These are phyloP conservation scores for Cygnus olor DNA, from an alignment of 2,797 vertebrate genomes.

Conservation along the genomic window DNA sequence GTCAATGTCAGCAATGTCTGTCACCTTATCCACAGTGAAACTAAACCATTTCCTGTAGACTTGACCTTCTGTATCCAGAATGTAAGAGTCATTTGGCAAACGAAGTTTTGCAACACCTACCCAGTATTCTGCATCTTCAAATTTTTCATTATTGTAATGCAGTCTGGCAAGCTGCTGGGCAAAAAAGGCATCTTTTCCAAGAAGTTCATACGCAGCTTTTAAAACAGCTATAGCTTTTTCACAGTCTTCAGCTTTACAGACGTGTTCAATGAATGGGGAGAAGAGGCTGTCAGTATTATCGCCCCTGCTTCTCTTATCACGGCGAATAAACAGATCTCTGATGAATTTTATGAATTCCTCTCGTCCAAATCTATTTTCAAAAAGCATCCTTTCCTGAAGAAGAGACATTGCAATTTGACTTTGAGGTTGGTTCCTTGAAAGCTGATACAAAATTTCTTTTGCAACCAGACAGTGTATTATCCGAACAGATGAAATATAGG, in stretches of 20 bases:
- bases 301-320: conserved; percentile 81
- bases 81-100: conserved; percentile 81
- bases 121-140: conserved; percentile 83
- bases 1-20: conserved; percentile 61
- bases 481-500: conserved; percentile 79
- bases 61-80: conserved; percentile 87
- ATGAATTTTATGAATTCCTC: conserved; percentile 80
- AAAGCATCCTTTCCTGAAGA: conserved; percentile 78
- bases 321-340: conserved; percentile 81
- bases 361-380: conserved; percentile 84
- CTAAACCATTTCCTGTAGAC: conserved; percentile 85
- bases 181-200: conserved; percentile 81
- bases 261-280: conserved; percentile 85
- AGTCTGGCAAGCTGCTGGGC: conserved; percentile 88
- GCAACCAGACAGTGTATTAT: conserved; percentile 87
- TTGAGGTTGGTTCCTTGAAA: conserved; percentile 71
- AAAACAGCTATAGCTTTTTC: conserved; percentile 82
- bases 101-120: conserved; percentile 77
- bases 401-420: conserved; percentile 81
- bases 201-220: conserved; percentile 76
- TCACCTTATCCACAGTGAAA: conserved; percentile 72
- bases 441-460: conserved; percentile 85
- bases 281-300: conserved; percentile 82
- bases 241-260: conserved; percentile 63
- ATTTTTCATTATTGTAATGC: conserved; percentile 78